A percentile compares a stretch with the other conserved stretches of the same genome.
Evolutionary conservation across 2,797 vertebrate species (phyloP).

Genomic region (Dromococcyx pavoninus): DNA sequence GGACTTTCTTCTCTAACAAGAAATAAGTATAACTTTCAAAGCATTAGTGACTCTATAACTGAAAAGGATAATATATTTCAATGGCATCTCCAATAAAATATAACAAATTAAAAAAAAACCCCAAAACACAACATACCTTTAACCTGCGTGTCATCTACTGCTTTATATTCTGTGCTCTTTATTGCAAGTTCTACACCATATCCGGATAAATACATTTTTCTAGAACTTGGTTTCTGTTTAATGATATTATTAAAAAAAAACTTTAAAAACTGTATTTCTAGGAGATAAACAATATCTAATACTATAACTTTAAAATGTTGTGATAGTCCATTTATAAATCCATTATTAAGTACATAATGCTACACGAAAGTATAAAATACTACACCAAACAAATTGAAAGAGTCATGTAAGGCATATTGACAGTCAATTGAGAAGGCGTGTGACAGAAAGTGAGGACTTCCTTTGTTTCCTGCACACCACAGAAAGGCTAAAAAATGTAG

Average conservation of each 20-base stretch:
- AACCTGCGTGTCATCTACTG: slow-evolving; percentile 89
- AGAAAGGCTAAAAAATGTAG: not conserved
- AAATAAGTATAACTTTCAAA: not conserved
- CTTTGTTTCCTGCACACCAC: not conserved
- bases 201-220: slow-evolving; percentile 90
- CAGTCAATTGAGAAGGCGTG: not conserved
- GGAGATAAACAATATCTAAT: not conserved
- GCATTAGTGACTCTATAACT: not conserved
- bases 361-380: not conserved
- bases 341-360: too few species aligned
- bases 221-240: slow-evolving; percentile 82
- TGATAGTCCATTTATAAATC: too few species aligned
- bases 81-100: not conserved
- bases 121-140: slow-evolving; percentile 81
- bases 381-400: not conserved
- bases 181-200: slow-evolving; percentile 96
- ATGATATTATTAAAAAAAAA: not conserved
- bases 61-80: not conserved
- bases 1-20: not conserved
- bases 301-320: not conserved
- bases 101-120: not conserved
- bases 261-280: not conserved
- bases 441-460: not conserved
- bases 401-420: not conserved
- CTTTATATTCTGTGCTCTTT: slow-evolving; percentile 98